These are phyloP conservation scores for Hipposideros larvatus DNA, from an alignment of 2,797 vertebrate species.

Conservation along the genomic window DNA sequence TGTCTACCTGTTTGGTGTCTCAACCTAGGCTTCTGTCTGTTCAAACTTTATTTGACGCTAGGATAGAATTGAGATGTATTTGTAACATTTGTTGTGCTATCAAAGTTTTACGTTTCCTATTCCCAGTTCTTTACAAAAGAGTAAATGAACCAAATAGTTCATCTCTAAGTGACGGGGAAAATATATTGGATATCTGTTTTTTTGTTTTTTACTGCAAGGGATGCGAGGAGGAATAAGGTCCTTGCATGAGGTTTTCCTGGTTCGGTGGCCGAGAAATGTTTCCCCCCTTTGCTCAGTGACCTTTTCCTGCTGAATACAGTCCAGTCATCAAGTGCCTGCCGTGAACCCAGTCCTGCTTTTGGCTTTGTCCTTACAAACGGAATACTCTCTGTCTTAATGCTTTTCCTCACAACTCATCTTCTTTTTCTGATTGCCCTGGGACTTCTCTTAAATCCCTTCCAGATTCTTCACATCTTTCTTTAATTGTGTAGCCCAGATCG, in stretches of 20 bases:
- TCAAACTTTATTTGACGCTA: background rate
- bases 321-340: background rate
- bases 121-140: slow-evolving; percentile 14
- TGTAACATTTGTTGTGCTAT: slow-evolving; percentile 4
- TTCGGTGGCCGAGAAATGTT: background rate
- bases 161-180: background rate
- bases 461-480: slow-evolving; percentile 42
- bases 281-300: background rate
- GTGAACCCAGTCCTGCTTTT: background rate
- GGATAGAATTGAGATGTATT: slow-evolving; percentile 8
- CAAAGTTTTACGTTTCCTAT: background rate
- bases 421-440: slow-evolving; percentile 30
- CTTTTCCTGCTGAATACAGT: background rate
- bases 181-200: background rate
- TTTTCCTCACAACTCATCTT: background rate
- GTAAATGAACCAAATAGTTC: background rate
- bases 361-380: background rate
- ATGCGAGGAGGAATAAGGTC: background rate
- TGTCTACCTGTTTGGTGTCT: background rate
- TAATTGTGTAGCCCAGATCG: background rate
- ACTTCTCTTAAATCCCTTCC: background rate
- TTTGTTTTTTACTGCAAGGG: background rate
- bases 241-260: background rate
- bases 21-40: background rate
- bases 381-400: slow-evolving; percentile 4